Percentiles rank a stretch among this genome's conserved stretches.
These are phyloP conservation scores for Parazoanthus darwini DNA, from an alignment of 92 coral and sea anemone genomes.

Conservation along the genomic window DNA sequence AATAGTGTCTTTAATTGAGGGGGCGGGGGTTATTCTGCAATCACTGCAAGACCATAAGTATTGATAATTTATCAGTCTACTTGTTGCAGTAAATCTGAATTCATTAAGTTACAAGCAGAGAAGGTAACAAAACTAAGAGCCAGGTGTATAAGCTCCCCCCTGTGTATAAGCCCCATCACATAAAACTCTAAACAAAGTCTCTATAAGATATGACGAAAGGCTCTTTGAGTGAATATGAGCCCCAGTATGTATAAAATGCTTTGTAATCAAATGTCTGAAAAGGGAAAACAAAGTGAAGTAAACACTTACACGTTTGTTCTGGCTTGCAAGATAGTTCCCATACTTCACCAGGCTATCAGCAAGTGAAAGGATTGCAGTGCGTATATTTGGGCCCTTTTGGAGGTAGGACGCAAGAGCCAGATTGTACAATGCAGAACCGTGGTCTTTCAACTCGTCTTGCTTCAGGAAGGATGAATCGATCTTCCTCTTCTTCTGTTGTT, in stretches of 20 bases:
- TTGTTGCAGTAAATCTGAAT: constrained; percentile 10
- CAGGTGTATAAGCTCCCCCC: constrained; percentile 14
- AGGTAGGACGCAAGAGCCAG: constrained; percentile 46
- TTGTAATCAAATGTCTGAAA: constrained; percentile 26
- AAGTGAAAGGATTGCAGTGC: constrained; percentile 42
- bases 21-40: not conserved
- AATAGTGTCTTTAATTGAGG: constrained; percentile 4
- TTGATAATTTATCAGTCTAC: not conserved
- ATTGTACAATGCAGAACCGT: constrained; percentile 40
- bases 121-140: constrained; percentile 1
- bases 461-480: constrained; percentile 42
- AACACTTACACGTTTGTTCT: constrained; percentile 48
- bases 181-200: constrained; percentile 12
- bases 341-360: constrained; percentile 54
- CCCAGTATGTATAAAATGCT: not conserved
- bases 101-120: constrained; percentile 9
- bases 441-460: constrained; percentile 37
- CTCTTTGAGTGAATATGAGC: constrained; percentile 11
- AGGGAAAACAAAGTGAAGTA: constrained; percentile 27
- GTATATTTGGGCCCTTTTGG: constrained; percentile 26
- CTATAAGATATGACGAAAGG: constrained; percentile 15
- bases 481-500: constrained; percentile 47
- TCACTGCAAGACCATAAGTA: not conserved
- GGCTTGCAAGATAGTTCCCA: constrained; percentile 45
- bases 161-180: constrained; percentile 13